A percentile compares a stretch with the other conserved stretches of the same genome.
phyloP scores from a whole-genome alignment of 2,113 vertebrate species.

The Capricornis sumatraensis region DNA sequence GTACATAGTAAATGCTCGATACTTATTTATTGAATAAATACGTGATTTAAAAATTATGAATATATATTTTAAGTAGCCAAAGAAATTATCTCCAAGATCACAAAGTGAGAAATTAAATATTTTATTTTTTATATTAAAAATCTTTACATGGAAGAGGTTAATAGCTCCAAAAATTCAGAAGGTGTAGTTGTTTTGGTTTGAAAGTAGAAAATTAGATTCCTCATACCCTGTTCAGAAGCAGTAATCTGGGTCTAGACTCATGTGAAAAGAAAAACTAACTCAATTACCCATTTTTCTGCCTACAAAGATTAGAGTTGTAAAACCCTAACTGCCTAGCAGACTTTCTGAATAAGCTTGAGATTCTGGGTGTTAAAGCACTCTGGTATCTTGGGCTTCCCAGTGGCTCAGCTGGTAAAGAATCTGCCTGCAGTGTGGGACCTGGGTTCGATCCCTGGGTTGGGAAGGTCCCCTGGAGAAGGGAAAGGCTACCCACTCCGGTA shows the following conservation, averaged over 20 bases:
- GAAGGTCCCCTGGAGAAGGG: no score
- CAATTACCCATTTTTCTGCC: neutral
- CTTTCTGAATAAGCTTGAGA: neutral
- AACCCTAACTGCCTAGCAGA: neutral
- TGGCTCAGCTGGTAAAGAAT: no score
- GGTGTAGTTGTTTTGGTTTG: neutral
- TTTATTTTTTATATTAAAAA: conserved; percentile 10
- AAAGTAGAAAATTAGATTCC: neutral
- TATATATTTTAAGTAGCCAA: neutral
- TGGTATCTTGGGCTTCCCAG: neutral
- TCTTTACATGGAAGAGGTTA: neutral
- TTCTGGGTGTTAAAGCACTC: neutral
- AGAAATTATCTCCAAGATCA: neutral
- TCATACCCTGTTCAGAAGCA: neutral
- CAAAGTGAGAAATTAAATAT: neutral
- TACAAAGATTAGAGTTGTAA: neutral
- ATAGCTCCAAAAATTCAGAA: neutral
- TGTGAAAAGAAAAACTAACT: neutral
- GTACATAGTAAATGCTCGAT: neutral
- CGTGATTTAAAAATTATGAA: neutral
- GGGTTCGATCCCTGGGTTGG: no score
- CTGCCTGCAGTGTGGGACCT: no score
- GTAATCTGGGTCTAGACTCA: neutral
- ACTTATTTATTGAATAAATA: neutral
- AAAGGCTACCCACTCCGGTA: no score